Base-by-base conservation (phyloP, 2,888 invertebrate species). In the Abrostola tripartita region DNA sequence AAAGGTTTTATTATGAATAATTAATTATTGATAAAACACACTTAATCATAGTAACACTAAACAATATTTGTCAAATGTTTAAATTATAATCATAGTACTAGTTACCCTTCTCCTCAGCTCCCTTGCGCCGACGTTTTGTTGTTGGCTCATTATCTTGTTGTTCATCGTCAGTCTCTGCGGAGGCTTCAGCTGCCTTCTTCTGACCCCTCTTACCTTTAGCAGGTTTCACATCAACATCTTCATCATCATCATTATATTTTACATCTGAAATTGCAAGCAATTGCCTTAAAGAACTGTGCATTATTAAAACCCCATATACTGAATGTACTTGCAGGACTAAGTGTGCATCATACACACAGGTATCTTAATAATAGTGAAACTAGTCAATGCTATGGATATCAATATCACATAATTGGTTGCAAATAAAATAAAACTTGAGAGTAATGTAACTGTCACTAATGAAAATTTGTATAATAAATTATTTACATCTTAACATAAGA, bases 91-190 rank as follows among this genome's bases (percentile, higher is more conserved):
- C 80, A 87, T 83, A 85, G 80, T 81, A 84, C 86, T 93, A 94
- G 79, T 93, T 94, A 94, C 94, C 94, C 92, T 93, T 92, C 40
- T 93, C 92, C 50, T 92, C 93, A 1, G 85, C 83, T 37, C 82
- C 84, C 77, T 93, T 93, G 79, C 93, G 92, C 73, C 90, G 86
- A 68, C 93, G 89, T 77, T 93, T 93, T 44, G 84, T 83, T 7
- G 84, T 85, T 10, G 89, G 81, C 72, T 92, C 93, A 5, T 82
- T 88, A 4, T 91, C 91, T 64, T 87, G 86, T 4, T 85, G 68
- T 53, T 88, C 84, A 5, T 88, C 89, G 7, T 89, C 89, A 4
- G 75, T 54, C 37, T 90, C 89, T 0, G 61, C 63, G 5, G 81
- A 55, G 11, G 83, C 81, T 52, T 89, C 89, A 1, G 75, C 80